Conservation (phyloP, 2,113 vertebrate species). For the Nematolebias whitei region DNA sequence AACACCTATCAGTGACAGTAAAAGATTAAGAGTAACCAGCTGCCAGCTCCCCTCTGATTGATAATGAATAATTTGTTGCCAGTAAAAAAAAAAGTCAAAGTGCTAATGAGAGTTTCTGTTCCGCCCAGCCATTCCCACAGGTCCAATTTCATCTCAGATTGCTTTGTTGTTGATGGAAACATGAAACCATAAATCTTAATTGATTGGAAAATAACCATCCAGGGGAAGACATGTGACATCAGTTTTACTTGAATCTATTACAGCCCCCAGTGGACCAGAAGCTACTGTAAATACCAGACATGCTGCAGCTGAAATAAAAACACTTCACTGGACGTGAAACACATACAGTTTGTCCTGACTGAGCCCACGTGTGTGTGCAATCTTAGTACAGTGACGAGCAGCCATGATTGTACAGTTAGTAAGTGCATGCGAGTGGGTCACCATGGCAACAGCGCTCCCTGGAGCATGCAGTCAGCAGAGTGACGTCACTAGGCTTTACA, state of each 20-base stretch:
- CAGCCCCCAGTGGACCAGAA: not conserved
- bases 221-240: not conserved
- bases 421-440: constrained; percentile 62
- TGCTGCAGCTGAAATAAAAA: not conserved
- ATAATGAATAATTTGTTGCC: constrained; percentile 49
- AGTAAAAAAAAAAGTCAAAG: constrained; percentile 22
- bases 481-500: constrained; percentile 47
- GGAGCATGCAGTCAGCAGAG: constrained; percentile 58
- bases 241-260: not conserved
- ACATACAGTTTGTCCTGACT: constrained; percentile 6
- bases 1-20: not conserved
- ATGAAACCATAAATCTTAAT: constrained; percentile 18
- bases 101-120: constrained; percentile 36
- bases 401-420: constrained; percentile 46
- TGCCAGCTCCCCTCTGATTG: constrained; percentile 8
- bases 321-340: not conserved
- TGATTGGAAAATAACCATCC: constrained; percentile 37
- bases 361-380: not conserved
- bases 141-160: constrained; percentile 17
- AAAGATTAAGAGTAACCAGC: constrained; percentile 35
- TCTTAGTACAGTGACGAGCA: constrained; percentile 29
- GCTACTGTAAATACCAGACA: not conserved
- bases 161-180: constrained; percentile 28
- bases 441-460: constrained; percentile 75
- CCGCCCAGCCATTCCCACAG: constrained; percentile 19